Conservation (phyloP, 1,140 invertebrate species). For the Nephila pilipes region DNA sequence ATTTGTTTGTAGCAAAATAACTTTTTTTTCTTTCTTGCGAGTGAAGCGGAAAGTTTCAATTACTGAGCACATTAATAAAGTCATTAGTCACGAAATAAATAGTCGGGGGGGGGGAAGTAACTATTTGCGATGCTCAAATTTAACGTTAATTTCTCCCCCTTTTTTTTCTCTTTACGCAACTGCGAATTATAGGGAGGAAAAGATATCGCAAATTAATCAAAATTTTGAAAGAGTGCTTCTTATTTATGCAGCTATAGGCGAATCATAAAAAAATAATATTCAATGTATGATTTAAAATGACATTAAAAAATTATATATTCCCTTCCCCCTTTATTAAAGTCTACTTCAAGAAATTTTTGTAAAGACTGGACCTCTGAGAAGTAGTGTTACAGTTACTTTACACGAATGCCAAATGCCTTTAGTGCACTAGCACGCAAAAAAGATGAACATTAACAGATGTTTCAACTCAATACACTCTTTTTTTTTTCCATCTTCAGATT, state of each 20-base stretch:
- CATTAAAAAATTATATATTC: background rate
- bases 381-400: background rate
- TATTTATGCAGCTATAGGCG: conserved; percentile 13
- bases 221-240: conserved; percentile 21
- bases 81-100: conserved; percentile 36
- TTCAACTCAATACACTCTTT: conserved; percentile 34
- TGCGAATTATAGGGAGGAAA: background rate
- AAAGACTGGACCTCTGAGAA: background rate
- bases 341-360: conserved; percentile 7
- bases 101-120: background rate
- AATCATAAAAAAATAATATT: background rate
- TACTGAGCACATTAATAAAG: conserved; percentile 30
- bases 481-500: background rate
- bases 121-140: background rate
- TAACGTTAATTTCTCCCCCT: background rate
- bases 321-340: background rate
- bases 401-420: conserved; percentile 20
- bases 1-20: background rate
- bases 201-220: conserved; percentile 32
- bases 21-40: background rate
- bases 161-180: background rate
- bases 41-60: conserved; percentile 24
- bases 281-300: conserved; percentile 2
- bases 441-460: conserved; percentile 62
- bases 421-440: conserved; percentile 48